Percentiles rank a stretch among this genome's conserved stretches.
phyloP scores from a whole-genome alignment of 2,113 vertebrate genomes.

The Trematomus loennbergii region DNA sequence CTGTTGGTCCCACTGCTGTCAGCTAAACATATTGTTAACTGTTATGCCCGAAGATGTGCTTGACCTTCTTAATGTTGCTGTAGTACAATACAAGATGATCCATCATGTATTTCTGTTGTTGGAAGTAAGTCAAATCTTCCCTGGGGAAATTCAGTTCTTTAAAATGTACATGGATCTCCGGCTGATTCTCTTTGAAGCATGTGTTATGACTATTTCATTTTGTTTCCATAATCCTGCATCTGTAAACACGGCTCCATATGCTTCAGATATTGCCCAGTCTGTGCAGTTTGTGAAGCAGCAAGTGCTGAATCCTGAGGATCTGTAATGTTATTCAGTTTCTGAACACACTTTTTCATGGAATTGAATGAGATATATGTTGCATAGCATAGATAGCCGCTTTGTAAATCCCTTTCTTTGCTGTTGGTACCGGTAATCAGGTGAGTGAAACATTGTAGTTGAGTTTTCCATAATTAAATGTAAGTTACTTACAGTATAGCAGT shows the following conservation, averaged over 20 bases:
- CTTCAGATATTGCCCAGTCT: neutral
- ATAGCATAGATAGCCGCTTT: neutral
- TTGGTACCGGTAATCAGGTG: too few relatives aligned
- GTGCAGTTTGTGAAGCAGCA: neutral
- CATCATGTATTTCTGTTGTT: neutral
- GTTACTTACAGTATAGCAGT: too few relatives aligned
- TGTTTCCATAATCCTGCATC: slow-evolving; percentile 3
- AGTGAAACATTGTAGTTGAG: too few relatives aligned
- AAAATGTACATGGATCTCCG: neutral
- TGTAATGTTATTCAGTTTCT: neutral
- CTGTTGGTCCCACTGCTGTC: neutral
- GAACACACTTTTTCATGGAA: neutral
- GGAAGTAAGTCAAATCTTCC: neutral
- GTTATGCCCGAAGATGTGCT: neutral
- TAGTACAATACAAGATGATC: neutral
- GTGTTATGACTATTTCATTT: slow-evolving; percentile 5
- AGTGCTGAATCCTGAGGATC: neutral
- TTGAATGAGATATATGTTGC: neutral
- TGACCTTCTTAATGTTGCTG: neutral
- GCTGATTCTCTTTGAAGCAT: slow-evolving; percentile 1
- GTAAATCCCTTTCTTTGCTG: neutral
- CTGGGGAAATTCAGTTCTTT: neutral
- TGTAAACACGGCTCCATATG: neutral
- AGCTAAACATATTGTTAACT: neutral
- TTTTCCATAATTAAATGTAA: too few relatives aligned